A percentile compares a stretch with the other conserved stretches of the same genome.
Evolutionary conservation across 2,888 invertebrate genomes (phyloP).

Genomic region (Elmis aenea): DNA sequence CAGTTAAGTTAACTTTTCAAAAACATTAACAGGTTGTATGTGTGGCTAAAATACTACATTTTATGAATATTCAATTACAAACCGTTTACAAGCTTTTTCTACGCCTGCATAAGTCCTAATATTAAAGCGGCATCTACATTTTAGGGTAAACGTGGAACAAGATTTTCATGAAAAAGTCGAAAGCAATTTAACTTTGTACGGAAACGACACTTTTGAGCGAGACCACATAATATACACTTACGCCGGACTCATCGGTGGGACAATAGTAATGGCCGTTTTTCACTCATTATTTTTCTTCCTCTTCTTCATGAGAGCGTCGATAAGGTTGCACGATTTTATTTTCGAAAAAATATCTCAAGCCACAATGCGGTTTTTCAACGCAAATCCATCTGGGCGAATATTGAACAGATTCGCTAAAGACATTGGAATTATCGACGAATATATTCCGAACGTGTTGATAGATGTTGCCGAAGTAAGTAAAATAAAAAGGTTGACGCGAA

Average conservation of each 20-base stretch:
- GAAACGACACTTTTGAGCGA: too few relatives aligned
- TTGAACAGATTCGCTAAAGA: slow-evolving; percentile 47
- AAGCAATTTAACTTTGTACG: too few relatives aligned
- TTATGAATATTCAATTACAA: too few relatives aligned
- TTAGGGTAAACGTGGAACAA: slow-evolving; percentile 31
- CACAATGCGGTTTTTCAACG: slow-evolving; percentile 43
- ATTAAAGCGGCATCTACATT: slow-evolving; percentile 8
- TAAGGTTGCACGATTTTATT: slow-evolving; percentile 38
- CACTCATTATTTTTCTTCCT: slow-evolving; percentile 40
- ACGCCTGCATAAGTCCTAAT: too few relatives aligned
- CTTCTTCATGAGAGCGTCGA: slow-evolving; percentile 40
- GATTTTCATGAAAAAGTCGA: neutral
- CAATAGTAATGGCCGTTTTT: slow-evolving; percentile 40
- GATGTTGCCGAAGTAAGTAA: slow-evolving; percentile 41
- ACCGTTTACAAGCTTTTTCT: too few relatives aligned
- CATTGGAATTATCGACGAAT: slow-evolving; percentile 57
- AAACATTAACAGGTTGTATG: too few relatives aligned
- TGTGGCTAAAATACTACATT: too few relatives aligned
- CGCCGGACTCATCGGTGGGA: slow-evolving; percentile 44
- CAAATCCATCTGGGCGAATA: slow-evolving; percentile 43
- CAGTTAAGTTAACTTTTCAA: too few relatives aligned
- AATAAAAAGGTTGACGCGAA: too few relatives aligned
- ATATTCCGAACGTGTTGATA: slow-evolving; percentile 49
- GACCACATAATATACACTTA: slow-evolving; percentile 47
- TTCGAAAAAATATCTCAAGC: slow-evolving; percentile 38